Conservation (phyloP, 2,113 vertebrate genomes). For the Burhinus bistriatus region DNA sequence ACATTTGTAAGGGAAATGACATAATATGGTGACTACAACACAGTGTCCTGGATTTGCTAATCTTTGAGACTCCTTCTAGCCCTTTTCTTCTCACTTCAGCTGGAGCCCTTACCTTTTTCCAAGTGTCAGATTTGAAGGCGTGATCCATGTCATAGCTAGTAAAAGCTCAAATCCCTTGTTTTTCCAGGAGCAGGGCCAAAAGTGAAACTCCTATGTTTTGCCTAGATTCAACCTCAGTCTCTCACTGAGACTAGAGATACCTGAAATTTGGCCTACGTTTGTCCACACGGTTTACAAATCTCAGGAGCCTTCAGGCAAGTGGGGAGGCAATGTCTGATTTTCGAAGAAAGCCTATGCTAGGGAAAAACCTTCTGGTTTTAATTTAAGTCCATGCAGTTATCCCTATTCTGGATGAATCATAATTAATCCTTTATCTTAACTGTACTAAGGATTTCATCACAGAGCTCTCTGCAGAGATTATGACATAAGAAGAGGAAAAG, state of each 20-base stretch:
- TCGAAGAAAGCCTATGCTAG: background rate
- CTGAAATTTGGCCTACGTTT: background rate
- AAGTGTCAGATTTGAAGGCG: background rate
- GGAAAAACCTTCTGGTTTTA: background rate
- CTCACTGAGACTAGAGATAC: background rate
- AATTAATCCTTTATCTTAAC: background rate
- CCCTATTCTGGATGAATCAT: background rate
- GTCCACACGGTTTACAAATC: background rate
- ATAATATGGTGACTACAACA: background rate
- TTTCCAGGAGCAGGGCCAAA: background rate
- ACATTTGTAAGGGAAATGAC: background rate
- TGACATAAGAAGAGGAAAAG: background rate
- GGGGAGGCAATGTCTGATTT: background rate
- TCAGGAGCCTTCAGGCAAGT: background rate
- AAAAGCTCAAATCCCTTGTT: background rate
- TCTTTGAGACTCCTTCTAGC: background rate
- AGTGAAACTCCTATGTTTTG: background rate
- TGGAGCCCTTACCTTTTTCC: background rate
- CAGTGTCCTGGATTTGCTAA: background rate
- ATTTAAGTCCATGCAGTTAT: background rate
- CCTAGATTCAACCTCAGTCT: background rate
- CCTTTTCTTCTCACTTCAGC: background rate
- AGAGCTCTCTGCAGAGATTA: background rate
- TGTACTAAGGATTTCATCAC: background rate
- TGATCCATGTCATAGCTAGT: background rate